Conservation (phyloP, 92 coral and sea anemone species). For the Isaurus tuberculatus region DNA sequence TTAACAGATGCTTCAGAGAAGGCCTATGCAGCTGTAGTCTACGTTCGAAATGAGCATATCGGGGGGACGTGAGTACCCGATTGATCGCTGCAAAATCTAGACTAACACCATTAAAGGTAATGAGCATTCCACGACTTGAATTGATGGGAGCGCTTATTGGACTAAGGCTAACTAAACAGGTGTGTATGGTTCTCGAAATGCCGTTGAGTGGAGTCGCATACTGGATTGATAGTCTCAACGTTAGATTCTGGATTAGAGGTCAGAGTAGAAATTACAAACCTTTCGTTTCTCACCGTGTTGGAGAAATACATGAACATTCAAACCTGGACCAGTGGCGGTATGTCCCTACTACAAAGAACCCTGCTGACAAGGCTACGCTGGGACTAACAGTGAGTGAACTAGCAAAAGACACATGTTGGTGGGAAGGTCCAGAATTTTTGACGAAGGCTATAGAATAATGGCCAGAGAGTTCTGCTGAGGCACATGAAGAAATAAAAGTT, state of each 20-base stretch:
- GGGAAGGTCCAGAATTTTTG: too few species aligned
- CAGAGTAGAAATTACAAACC: constrained; percentile 32
- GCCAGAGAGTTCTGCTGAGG: background rate
- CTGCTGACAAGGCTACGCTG: too few species aligned
- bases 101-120: constrained; percentile 46
- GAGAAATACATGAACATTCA: background rate
- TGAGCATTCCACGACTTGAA: constrained; percentile 44
- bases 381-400: too few species aligned
- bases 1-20: constrained; percentile 60
- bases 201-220: constrained; percentile 19
- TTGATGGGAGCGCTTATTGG: background rate
- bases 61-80: constrained; percentile 29
- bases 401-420: too few species aligned
- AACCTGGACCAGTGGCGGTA: background rate
- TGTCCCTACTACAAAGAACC: background rate
- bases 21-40: constrained; percentile 58
- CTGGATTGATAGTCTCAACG: constrained; percentile 51
- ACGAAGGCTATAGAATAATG: too few species aligned
- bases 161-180: background rate
- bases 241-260: constrained; percentile 50
- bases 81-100: constrained; percentile 53
- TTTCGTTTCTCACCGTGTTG: background rate
- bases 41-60: constrained; percentile 44
- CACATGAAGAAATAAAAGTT: background rate
- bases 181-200: background rate